Conservation (phyloP, 2,113 vertebrate genomes). For the Seriola dumerili region DNA sequence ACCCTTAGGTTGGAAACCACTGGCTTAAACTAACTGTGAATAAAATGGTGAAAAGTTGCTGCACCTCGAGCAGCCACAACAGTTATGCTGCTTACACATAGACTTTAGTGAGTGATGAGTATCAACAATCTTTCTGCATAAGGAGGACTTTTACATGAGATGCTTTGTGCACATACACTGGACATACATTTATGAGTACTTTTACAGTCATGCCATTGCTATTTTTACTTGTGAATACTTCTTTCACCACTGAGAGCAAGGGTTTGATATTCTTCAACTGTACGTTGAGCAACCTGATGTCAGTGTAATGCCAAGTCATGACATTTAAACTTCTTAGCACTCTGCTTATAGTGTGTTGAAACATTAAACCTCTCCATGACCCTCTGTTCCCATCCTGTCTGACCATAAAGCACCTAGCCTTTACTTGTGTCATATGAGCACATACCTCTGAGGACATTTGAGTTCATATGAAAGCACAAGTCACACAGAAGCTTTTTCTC, state of each 20-base stretch:
- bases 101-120: background rate
- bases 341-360: constrained; percentile 73
- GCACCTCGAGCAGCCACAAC: background rate
- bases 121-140: background rate
- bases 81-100: background rate
- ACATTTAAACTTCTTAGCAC: constrained; percentile 78
- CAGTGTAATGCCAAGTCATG: constrained; percentile 67
- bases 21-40: background rate
- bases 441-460: constrained; percentile 53
- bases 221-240: background rate
- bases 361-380: constrained; percentile 72
- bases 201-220: background rate
- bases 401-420: constrained; percentile 56
- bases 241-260: background rate
- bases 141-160: background rate
- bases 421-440: constrained; percentile 50
- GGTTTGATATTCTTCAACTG: constrained; percentile 37
- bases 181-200: background rate
- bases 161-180: background rate
- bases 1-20: background rate
- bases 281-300: constrained; percentile 28
- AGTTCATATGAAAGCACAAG: constrained; percentile 41
- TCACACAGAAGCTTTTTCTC: background rate
- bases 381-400: constrained; percentile 63
- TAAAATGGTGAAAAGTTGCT: background rate